Evolutionary conservation across 2,888 invertebrate genomes (phyloP).

Genomic region (Monochamus alternatus): DNA sequence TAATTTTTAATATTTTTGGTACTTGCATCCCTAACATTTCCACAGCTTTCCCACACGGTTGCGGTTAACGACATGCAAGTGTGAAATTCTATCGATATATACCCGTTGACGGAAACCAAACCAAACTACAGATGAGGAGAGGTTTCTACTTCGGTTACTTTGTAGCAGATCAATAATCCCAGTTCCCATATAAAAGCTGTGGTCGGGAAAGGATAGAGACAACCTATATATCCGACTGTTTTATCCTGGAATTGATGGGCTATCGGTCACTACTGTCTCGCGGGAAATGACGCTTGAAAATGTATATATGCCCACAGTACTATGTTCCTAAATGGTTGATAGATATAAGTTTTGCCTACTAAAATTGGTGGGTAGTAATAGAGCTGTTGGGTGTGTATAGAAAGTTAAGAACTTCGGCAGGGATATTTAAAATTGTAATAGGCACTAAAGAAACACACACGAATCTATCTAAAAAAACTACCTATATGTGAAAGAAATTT

Average conservation of each 20-base stretch:
- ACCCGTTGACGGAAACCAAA: conserved; percentile 2
- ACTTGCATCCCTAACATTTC: not conserved
- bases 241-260: conserved; percentile 13
- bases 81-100: not conserved
- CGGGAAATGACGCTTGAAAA: not conserved
- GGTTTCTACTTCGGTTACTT: conserved; percentile 13
- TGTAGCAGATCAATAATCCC: conserved; percentile 30
- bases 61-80: not conserved
- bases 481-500: too few species aligned
- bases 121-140: not conserved
- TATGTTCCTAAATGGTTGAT: not conserved
- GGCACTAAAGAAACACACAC: too few species aligned
- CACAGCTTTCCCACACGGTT: not conserved
- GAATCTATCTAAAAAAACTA: too few species aligned
- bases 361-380: too few species aligned
- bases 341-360: too few species aligned
- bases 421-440: too few species aligned
- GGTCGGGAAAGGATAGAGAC: conserved; percentile 20
- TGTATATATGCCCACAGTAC: not conserved
- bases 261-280: conserved; percentile 13
- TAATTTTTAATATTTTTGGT: too few species aligned
- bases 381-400: too few species aligned
- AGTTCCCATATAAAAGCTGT: conserved; percentile 28
- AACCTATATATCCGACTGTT: not conserved
- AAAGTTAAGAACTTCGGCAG: too few species aligned